phyloP scores from a whole-genome alignment of 2,113 vertebrate species.

The Calyptomena viridis region DNA sequence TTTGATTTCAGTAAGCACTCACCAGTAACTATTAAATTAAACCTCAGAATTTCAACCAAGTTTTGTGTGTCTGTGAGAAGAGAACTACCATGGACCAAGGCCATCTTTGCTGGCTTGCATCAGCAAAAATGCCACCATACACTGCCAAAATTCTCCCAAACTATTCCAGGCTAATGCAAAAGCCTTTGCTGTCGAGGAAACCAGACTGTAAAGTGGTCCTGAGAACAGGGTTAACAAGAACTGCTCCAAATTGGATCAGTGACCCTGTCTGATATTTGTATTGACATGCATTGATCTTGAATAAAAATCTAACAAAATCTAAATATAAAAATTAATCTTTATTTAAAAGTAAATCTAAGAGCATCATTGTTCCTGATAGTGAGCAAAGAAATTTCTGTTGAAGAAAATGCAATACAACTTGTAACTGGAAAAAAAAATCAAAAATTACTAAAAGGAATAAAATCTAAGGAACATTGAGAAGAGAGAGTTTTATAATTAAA shows the following conservation, averaged over 20 bases:
- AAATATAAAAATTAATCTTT: background rate
- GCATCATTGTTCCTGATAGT: fast-evolving
- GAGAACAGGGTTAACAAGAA: background rate
- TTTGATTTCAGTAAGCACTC: background rate
- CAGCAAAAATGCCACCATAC: background rate
- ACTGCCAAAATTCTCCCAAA: background rate
- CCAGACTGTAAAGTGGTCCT: background rate
- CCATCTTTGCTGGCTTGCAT: background rate
- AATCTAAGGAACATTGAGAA: background rate
- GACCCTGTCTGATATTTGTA: background rate
- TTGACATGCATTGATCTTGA: background rate
- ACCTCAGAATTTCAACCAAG: background rate
- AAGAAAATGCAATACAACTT: background rate
- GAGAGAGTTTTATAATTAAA: background rate
- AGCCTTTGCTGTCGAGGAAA: background rate
- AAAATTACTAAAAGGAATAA: background rate
- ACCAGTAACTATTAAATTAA: background rate
- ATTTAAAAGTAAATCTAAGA: background rate
- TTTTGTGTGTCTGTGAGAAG: background rate
- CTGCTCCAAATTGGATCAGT: background rate
- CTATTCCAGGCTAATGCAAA: background rate
- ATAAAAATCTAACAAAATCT: background rate
- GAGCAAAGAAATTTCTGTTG: background rate
- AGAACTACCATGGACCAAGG: background rate
- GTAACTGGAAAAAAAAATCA: background rate